Percentiles rank a stretch among this genome's conserved stretches.
Evolutionary conservation across 2,113 vertebrate species (phyloP).

Genomic region (Butorides virescens): DNA sequence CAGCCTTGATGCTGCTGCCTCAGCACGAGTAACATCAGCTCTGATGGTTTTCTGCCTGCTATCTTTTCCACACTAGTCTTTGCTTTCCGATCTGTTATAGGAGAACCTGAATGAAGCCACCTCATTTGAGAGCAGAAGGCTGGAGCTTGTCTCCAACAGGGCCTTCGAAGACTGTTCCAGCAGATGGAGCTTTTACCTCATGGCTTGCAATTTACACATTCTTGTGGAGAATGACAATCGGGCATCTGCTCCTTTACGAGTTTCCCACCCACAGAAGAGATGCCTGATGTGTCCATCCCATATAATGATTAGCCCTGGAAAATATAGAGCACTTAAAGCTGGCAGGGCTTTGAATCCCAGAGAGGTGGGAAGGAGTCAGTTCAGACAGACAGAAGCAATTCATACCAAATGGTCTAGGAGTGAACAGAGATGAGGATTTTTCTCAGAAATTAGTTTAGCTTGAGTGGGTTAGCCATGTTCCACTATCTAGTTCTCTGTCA

Average conservation of each 20-base stretch:
- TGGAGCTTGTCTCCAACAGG: conserved; percentile 6
- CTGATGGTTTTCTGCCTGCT: neutral
- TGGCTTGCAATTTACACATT: conserved; percentile 13
- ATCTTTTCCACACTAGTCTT: neutral
- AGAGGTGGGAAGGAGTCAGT: neutral
- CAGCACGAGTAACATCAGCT: neutral
- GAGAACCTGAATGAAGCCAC: neutral
- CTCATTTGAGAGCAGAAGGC: neutral
- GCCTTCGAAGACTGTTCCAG: conserved; percentile 41
- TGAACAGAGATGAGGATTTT: neutral
- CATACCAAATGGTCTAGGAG: neutral
- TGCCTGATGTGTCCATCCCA: neutral
- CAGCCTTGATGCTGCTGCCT: neutral
- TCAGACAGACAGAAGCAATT: neutral
- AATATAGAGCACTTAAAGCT: neutral
- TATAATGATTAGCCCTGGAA: neutral
- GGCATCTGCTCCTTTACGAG: neutral
- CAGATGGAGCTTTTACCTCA: conserved; percentile 61
- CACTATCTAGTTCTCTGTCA: neutral
- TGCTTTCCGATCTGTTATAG: neutral
- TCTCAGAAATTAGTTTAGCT: neutral
- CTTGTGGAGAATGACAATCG: neutral
- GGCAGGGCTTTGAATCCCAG: neutral
- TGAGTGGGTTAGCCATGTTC: neutral
- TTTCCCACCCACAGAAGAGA: neutral